phyloP scores from a whole-genome alignment of 2,797 vertebrate genomes.

The Helostoma temminkii region DNA sequence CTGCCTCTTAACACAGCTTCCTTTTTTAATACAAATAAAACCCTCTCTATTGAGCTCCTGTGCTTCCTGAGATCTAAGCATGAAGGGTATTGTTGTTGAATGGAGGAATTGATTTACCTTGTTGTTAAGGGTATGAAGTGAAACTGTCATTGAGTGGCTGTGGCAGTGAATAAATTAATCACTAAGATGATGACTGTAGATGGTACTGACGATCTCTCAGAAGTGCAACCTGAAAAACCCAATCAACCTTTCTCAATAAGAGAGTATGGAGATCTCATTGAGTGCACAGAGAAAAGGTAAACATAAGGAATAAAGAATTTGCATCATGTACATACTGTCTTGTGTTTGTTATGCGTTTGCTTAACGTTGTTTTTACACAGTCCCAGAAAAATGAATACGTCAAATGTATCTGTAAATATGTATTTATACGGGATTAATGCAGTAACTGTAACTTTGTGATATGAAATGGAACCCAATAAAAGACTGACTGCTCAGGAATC shows the following conservation, averaged over 20 bases:
- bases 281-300: slow-evolving; percentile 2
- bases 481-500: no score
- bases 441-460: no score
- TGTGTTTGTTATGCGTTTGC: no score
- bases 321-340: no score
- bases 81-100: background rate
- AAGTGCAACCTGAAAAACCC: background rate
- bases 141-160: slow-evolving; percentile 2
- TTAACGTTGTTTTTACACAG: no score
- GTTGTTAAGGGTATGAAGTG: slow-evolving; percentile 9
- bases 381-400: no score
- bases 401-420: no score
- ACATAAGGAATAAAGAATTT: no score
- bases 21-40: background rate
- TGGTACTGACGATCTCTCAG: background rate
- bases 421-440: no score
- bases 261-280: background rate
- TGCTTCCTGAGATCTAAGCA: slow-evolving; percentile 1
- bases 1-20: background rate
- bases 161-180: slow-evolving; percentile 11
- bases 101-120: slow-evolving; percentile 3
- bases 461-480: no score
- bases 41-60: background rate
- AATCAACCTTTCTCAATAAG: background rate
- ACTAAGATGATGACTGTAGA: background rate